These are phyloP conservation scores for Bombycilla garrulus DNA, from an alignment of 2,113 vertebrate genomes.

Conservation along the genomic window DNA sequence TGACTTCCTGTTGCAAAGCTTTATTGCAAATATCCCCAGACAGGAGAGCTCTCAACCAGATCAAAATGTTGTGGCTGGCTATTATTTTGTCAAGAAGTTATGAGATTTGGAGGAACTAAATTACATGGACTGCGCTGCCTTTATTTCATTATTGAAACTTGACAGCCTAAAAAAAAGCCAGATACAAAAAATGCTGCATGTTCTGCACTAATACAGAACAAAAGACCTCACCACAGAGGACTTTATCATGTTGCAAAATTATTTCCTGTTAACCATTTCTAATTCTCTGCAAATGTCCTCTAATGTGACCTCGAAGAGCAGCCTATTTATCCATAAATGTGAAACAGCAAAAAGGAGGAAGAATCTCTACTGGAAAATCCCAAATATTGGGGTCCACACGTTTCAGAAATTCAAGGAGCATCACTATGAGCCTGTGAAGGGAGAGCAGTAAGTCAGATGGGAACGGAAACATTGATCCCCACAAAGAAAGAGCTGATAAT, in stretches of 20 bases:
- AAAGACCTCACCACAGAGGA: not conserved
- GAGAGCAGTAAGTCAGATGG: not conserved
- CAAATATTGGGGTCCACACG: not conserved
- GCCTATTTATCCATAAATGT: not conserved
- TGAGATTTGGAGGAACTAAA: not conserved
- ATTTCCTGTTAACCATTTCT: not conserved
- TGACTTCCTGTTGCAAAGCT: not conserved
- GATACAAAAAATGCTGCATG: not conserved
- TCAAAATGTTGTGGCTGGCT: constrained; percentile 9
- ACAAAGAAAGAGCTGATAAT: not conserved
- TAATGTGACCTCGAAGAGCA: rapidly evolving
- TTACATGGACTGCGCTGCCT: rapidly evolving
- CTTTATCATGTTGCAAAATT: not conserved
- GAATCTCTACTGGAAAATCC: rapidly evolving
- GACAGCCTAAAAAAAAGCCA: not conserved
- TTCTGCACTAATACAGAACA: not conserved
- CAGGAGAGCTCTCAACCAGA: not conserved
- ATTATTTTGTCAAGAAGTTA: constrained; percentile 3
- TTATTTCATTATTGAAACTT: not conserved
- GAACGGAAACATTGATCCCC: not conserved
- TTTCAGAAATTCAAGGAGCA: not conserved
- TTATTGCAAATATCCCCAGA: constrained; percentile 22
- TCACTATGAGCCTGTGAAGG: not conserved
- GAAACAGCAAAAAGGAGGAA: not conserved
- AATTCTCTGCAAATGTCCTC: not conserved